Base-by-base conservation (phyloP, 2,888 invertebrate genomes). In the Hirtodrosophila duncani region DNA sequence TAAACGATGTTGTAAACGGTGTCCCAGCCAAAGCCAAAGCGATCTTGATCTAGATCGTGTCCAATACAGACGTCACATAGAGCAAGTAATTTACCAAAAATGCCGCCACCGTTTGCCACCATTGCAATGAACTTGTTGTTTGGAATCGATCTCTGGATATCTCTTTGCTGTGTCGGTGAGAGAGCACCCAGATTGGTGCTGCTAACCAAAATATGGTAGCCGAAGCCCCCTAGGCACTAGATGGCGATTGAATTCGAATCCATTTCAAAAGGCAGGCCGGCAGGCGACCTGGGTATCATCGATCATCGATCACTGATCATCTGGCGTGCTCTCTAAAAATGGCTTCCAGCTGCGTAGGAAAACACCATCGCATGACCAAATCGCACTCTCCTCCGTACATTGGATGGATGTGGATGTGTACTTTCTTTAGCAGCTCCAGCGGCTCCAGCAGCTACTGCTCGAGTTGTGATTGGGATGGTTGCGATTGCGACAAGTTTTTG, bases 291-390 rank as follows among this genome's bases (percentile, higher is more conserved):
- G 71, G 64, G 79, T 58, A 78, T 78, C 78, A 78, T 81, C 75
- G 68, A 80, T 77, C 72, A 74, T 74, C 72, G 81, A 74, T 77
- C 72, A 74, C 80, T 80, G 81, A 74, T 79, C 77, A 81, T 77
- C 67, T 68, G 60, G 64, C 60, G 71, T 58, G 63, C 63, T 59
- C 77, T 65, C 81, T 79, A 66, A 77, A 81, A 79, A 81, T 81
- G 77, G 77, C 45, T 79, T 81, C 77, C 80, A 79, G 77, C 77
- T 81, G 81, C 63, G 79, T 63, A 77, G 67, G 66, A 81, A 77
- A 77, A 81, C 77, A 81, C 77, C 77, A 77, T 79, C 81, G 79
- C 81, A 79, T 81, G 81, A 79, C 81, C 77, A 77, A 81, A 79
- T 80, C 79, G 50, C 74, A 62, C 62, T 63, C 46, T 30, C 48